Evolutionary conservation across 2,888 invertebrate genomes (phyloP), one percentile per base, ranked within the genome.

Genomic region (Holacanthella duospinosa): DNA sequence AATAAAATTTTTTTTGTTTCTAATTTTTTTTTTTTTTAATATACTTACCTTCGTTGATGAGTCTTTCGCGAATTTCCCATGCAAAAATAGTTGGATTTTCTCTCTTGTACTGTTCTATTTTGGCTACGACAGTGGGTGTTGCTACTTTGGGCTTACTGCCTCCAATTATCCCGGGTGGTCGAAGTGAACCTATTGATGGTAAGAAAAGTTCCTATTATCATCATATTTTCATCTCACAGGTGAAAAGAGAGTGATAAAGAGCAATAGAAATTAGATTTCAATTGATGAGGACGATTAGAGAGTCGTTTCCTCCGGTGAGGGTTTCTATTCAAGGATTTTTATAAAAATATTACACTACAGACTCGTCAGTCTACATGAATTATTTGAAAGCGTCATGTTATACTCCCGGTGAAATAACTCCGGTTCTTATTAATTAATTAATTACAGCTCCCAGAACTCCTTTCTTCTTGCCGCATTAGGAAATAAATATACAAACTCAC

Each of bases 1-100:
- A n/a, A n/a, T n/a, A n/a, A n/a, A n/a, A n/a, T n/a, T n/a, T n/a
- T n/a, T n/a, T n/a, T n/a, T n/a, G n/a, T n/a, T n/a, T n/a, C n/a
- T n/a, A n/a, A n/a, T n/a, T n/a, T n/a, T n/a, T n/a, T n/a, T n/a
- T n/a, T n/a, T n/a, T n/a, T n/a, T n/a, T n/a, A n/a, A n/a, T n/a
- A n/a, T n/a, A n/a, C 66, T 84, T 83, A 94, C 94, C 93, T 87
- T 96, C 95, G 69, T 91, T 89, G 75, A 96, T 92, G 68, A 96
- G 86, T 78, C 93, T 84, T 80, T 97, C 96, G 64, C 96, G 83
- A 73, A 96, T 96, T 83, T 97, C 96, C 96, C 96, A 97, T 56
- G 96, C 96, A 78, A 96, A 97, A 76, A 96, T 95, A 66, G 96
- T 96, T 2, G 96, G 95, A 79, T 96, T 96, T 78, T 96, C 95